Evolutionary conservation across 2,888 invertebrate species (phyloP).

Genomic region (Polydrusus pterygomalis): DNA sequence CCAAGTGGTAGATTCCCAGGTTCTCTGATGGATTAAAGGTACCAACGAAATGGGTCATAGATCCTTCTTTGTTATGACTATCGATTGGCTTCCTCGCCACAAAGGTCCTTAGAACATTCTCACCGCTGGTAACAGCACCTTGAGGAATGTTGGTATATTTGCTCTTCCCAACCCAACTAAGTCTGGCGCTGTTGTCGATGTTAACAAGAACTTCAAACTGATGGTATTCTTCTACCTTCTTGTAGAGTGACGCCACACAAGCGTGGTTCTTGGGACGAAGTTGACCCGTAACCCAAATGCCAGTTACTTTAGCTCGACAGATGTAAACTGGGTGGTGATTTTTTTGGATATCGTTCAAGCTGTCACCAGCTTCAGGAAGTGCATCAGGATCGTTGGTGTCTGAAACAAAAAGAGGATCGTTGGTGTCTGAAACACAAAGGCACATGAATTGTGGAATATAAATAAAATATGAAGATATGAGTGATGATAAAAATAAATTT

Average conservation of each 20-base stretch:
- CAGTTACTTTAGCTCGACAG: constrained; percentile 83
- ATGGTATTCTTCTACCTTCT: constrained; percentile 74
- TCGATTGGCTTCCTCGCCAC: constrained; percentile 66
- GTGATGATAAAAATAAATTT: no score
- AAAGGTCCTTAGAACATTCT: constrained; percentile 72
- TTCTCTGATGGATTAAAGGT: constrained; percentile 79
- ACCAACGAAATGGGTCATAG: constrained; percentile 79
- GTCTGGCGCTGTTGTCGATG: constrained; percentile 83
- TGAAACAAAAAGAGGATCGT: constrained; percentile 67
- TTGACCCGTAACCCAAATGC: constrained; percentile 84
- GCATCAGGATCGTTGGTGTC: constrained; percentile 70
- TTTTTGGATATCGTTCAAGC: constrained; percentile 72
- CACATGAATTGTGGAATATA: not conserved
- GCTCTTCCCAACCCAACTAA: constrained; percentile 86
- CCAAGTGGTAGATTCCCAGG: constrained; percentile 81
- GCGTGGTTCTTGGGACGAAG: constrained; percentile 75
- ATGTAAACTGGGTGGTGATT: constrained; percentile 77
- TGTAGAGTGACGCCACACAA: constrained; percentile 80
- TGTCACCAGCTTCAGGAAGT: constrained; percentile 77
- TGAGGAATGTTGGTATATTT: constrained; percentile 79
- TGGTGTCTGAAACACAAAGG: constrained; percentile 65
- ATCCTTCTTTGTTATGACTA: constrained; percentile 63
- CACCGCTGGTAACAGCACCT: constrained; percentile 80
- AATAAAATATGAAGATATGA: no score
- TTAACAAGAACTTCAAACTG: constrained; percentile 85